Percentiles rank a stretch among this genome's conserved stretches.
These are phyloP conservation scores for Pyrrhosoma nymphula DNA, from an alignment of 2,888 invertebrate species.

Conservation along the genomic window DNA sequence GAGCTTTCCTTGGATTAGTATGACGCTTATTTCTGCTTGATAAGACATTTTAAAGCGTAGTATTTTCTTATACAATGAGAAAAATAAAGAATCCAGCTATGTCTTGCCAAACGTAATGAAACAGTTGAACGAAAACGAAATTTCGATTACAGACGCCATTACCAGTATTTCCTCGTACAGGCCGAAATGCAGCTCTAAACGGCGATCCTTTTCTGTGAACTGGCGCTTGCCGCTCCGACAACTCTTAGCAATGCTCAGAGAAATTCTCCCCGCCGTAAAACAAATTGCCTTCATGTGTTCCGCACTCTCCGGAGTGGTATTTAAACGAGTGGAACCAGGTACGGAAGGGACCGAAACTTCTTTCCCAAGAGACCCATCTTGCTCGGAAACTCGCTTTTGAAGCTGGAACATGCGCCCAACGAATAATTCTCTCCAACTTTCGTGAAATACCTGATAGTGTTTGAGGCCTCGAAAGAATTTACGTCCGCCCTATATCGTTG, in stretches of 20 bases:
- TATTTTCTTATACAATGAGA: too few relatives aligned
- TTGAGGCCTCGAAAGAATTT: background rate
- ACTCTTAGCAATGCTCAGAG: background rate
- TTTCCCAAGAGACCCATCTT: background rate
- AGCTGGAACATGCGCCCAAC: background rate
- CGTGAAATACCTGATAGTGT: background rate
- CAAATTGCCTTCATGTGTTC: slow-evolving; percentile 3
- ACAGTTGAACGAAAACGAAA: background rate
- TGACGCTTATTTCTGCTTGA: too few relatives aligned
- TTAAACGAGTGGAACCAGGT: background rate
- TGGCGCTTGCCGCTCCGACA: background rate
- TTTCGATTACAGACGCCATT: background rate
- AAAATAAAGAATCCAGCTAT: background rate
- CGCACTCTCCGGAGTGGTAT: background rate
- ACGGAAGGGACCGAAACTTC: background rate
- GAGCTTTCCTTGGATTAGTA: too few relatives aligned
- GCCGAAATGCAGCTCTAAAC: background rate
- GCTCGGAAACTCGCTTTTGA: background rate
- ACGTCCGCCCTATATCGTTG: background rate
- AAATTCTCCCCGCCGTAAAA: background rate
- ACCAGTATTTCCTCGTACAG: background rate
- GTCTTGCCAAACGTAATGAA: background rate
- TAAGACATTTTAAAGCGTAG: too few relatives aligned
- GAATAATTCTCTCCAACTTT: background rate
- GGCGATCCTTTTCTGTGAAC: background rate